Evolutionary conservation across 2,113 vertebrate species (phyloP).

Genomic region (Taurulus bubalis): DNA sequence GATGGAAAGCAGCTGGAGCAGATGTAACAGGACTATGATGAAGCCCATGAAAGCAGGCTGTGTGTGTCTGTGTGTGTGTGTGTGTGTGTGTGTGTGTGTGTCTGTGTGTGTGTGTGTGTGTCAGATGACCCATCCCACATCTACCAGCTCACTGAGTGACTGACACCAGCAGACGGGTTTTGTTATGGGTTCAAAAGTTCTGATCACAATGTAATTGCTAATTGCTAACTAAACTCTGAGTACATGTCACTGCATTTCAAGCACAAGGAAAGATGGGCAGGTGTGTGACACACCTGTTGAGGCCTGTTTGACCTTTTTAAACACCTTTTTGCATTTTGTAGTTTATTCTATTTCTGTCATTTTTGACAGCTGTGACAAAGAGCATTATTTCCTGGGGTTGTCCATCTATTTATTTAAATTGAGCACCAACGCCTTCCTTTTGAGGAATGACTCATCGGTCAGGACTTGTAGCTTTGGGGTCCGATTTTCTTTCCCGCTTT

Average conservation of each 20-base stretch:
- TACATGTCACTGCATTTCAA: too few species aligned
- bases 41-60: constrained; percentile 15
- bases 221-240: not conserved
- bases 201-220: not conserved
- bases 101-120: constrained; percentile 2
- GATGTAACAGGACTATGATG: constrained; percentile 34
- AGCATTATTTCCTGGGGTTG: not conserved
- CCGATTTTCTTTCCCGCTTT: too few species aligned
- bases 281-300: not conserved
- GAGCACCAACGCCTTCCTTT: not conserved
- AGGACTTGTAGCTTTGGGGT: not conserved
- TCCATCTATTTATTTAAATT: not conserved
- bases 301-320: too few species aligned
- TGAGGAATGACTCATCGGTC: not conserved
- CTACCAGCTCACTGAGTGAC: too few species aligned
- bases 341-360: not conserved
- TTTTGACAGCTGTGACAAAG: not conserved
- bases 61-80: constrained; percentile 20
- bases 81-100: constrained; percentile 6
- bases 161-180: too few species aligned
- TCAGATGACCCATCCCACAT: constrained; percentile 19
- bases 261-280: not conserved
- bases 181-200: not conserved
- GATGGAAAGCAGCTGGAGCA: constrained; percentile 48
- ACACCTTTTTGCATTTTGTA: not conserved